These are phyloP conservation scores for Saguinus midas DNA, from an alignment of 2,113 vertebrate genomes.

Conservation along the genomic window DNA sequence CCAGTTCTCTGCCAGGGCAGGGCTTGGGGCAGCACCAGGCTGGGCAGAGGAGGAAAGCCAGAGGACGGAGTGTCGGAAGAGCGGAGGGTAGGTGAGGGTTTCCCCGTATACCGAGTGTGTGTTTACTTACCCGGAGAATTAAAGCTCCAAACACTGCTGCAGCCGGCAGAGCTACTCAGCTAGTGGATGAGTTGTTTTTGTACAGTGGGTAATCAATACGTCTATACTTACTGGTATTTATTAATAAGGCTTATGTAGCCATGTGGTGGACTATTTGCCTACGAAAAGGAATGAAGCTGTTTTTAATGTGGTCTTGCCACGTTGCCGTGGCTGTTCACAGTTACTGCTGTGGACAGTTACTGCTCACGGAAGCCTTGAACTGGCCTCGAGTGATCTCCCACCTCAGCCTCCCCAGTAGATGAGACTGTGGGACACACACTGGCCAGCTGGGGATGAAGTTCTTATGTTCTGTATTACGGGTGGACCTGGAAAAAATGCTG, in stretches of 20 bases:
- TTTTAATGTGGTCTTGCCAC: not conserved
- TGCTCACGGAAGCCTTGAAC: not conserved
- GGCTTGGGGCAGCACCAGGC: not conserved
- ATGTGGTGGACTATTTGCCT: not conserved
- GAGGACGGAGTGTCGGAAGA: not conserved
- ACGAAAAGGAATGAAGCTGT: not conserved
- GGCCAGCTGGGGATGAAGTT: too few relatives aligned
- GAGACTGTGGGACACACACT: not conserved
- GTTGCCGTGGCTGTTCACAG: not conserved
- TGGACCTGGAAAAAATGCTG: not conserved
- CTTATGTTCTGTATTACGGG: rapidly evolving
- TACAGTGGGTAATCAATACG: rapidly evolving
- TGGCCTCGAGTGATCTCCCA: not conserved
- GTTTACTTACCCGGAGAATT: not conserved
- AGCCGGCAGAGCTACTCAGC: not conserved
- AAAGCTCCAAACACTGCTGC: too few relatives aligned
- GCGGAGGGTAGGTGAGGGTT: not conserved
- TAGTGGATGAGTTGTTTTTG: rapidly evolving
- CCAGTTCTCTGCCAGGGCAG: too few relatives aligned
- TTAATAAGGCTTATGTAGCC: too few relatives aligned
- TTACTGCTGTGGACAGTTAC: too few relatives aligned
- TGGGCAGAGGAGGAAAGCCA: not conserved
- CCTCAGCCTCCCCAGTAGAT: not conserved
- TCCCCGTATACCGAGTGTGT: not conserved
- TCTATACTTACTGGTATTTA: too few relatives aligned